Evolutionary conservation across 2,888 invertebrate species (phyloP), one percentile per base, ranked within the genome.

Genomic region (Tetanocera ferruginea): DNA sequence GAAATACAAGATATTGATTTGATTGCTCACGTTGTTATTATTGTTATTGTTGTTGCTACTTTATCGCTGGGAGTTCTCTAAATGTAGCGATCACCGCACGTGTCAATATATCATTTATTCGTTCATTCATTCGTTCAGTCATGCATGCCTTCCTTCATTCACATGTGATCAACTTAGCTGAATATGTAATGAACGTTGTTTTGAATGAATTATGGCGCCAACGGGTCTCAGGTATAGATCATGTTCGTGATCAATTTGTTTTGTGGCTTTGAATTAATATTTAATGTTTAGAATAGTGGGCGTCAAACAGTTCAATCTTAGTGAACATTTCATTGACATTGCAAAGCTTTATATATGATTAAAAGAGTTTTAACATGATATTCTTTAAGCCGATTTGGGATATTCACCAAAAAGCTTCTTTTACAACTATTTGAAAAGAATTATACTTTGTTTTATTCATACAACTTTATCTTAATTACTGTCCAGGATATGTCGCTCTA

Each of bases 121-220:
- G 31, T 64, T 64, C 31, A n/a, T 5, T 14, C 31, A 31, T 64
- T 64, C 37, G 23, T 23, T 11, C 43, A 23, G 11, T 69, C 25
- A 69, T 19, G 8, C 51, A 69, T 37, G n/a, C 34, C 23, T 67
- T 67, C 19, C 4, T 28, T 62, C 62, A 31, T 51, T 69, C 69
- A 69, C 17, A 69, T 43, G 25, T 43, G 69, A 49, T 69, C 69
- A 25, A 49, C 11, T 51, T 69, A 11, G 49, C 28, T 14, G 43
- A 11, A 25, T 49, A 25, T 49, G 51, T 49, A 19, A 49, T 31
- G 11, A 31, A 43, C 14, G 3, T 37, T 69, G 28, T 69, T 28
- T n/a, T 34, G 28, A 17, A 17, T 64, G 60, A 64, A 28, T 31
- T 34, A 64, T 43, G 51, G 69, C 69, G 69, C 69, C 69, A 69